Evolutionary conservation across 2,113 vertebrate genomes (phyloP).

Genomic region (Sylvietta virens): DNA sequence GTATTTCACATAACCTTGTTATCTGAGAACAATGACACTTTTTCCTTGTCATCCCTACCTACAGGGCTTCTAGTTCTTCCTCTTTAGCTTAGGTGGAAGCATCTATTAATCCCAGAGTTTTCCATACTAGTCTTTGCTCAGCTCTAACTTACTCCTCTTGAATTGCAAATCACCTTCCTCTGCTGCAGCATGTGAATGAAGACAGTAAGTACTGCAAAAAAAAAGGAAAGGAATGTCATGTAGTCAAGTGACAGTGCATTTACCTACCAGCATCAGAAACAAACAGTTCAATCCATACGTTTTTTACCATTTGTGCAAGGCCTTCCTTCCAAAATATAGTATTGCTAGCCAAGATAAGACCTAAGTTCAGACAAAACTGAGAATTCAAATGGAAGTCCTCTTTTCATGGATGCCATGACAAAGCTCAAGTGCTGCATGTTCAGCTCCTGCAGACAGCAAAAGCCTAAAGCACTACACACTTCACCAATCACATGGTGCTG

Average conservation of each 20-base stretch:
- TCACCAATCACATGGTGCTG: neutral
- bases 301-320: neutral
- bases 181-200: conserved; percentile 20
- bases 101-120: neutral
- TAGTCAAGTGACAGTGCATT: neutral
- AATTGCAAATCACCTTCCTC: neutral
- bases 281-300: neutral
- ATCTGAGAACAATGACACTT: neutral
- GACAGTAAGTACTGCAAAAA: neutral
- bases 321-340: neutral
- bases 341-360: neutral
- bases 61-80: neutral
- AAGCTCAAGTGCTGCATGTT: neutral
- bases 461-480: neutral
- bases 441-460: neutral
- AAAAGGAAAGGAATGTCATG: neutral
- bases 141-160: neutral
- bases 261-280: neutral
- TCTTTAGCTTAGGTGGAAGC: neutral
- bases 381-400: neutral
- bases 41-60: neutral
- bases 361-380: neutral
- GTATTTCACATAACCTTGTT: neutral
- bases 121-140: neutral
- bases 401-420: neutral